Percentiles rank a stretch among this genome's conserved stretches.
These are phyloP conservation scores for Ginglymostoma cirratum DNA, from an alignment of 2,113 vertebrate species.

Conservation along the genomic window DNA sequence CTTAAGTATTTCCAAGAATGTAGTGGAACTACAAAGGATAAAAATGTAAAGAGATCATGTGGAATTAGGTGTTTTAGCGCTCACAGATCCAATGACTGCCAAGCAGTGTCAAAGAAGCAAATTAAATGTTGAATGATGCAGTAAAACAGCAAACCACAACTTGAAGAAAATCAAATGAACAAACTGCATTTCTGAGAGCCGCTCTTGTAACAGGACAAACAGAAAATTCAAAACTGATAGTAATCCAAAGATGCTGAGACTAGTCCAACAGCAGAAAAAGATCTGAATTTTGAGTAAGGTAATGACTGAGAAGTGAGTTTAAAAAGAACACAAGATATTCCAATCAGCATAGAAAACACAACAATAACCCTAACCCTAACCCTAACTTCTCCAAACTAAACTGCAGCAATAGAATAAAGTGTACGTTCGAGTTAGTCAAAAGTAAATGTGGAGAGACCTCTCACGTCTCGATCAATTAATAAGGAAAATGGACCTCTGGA, in stretches of 20 bases:
- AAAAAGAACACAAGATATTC: not conserved
- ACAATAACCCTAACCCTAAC: too few species aligned
- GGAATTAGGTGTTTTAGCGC: not conserved
- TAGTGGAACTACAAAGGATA: not conserved
- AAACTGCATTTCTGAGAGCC: not conserved
- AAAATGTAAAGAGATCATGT: not conserved
- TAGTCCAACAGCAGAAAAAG: not conserved
- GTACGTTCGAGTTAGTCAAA: not conserved
- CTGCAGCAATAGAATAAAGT: not conserved
- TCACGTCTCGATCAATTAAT: not conserved
- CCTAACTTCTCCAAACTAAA: not conserved
- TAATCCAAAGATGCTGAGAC: not conserved
- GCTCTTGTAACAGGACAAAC: not conserved
- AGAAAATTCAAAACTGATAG: not conserved
- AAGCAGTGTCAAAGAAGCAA: not conserved
- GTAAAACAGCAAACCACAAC: not conserved
- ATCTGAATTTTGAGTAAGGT: not conserved
- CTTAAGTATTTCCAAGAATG: not conserved
- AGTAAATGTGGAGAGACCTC: not conserved
- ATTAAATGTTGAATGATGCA: not conserved
- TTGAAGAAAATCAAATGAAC: not conserved
- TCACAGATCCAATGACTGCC: not conserved
- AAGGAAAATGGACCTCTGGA: not conserved
- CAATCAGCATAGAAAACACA: not conserved
- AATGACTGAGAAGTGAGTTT: not conserved